phyloP scores from a whole-genome alignment of 2,888 invertebrate genomes.

The Cepaea hortensis region DNA sequence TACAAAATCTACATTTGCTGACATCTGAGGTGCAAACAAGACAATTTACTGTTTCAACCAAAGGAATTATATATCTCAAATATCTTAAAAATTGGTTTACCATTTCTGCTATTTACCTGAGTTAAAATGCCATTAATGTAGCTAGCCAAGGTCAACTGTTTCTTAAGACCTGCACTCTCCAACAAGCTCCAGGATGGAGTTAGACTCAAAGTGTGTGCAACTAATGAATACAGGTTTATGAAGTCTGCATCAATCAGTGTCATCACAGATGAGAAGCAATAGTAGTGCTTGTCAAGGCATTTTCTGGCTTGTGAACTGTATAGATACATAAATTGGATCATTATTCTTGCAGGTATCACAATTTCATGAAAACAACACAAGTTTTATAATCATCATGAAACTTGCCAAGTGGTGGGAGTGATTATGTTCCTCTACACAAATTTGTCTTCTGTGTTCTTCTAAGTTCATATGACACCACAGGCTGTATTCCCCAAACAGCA shows the following conservation, averaged over 20 bases:
- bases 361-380: background rate
- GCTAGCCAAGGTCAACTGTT: slow-evolving; percentile 30
- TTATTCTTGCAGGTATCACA: background rate
- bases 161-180: slow-evolving; percentile 11
- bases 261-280: slow-evolving; percentile 28
- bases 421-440: background rate
- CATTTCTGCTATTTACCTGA: background rate
- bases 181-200: slow-evolving; percentile 19
- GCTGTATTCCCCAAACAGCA: no score
- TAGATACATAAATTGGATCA: background rate
- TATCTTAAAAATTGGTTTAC: no score
- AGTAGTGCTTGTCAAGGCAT: slow-evolving; percentile 35
- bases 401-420: background rate
- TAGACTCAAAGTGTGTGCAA: background rate
- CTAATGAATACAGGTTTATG: background rate
- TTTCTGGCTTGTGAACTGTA: background rate
- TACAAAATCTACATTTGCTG: no score
- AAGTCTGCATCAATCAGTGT: slow-evolving; percentile 5
- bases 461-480: no score
- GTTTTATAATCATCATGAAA: background rate
- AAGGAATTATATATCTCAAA: no score
- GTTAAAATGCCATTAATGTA: background rate
- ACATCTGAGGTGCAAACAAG: no score
- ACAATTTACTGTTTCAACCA: no score
- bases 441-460: background rate